Conservation (phyloP, 2,888 invertebrate genomes). For the Synergus gifuensis region DNA sequence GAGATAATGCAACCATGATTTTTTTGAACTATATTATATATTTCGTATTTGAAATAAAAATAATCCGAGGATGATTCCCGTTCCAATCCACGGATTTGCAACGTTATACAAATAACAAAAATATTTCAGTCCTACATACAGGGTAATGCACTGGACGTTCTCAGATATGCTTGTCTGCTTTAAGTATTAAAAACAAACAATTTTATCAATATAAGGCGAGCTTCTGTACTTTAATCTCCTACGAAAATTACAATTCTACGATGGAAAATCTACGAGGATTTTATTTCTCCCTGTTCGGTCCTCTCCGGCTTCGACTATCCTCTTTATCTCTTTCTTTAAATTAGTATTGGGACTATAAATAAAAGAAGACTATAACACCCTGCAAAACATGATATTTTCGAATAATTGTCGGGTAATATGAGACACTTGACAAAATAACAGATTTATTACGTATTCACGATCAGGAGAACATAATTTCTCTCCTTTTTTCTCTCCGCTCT, state of each 20-base stretch:
- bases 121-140: conserved; percentile 39
- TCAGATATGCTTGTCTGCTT: conserved; percentile 39
- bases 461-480: conserved; percentile 14
- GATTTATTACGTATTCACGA: conserved; percentile 26
- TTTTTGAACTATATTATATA: conserved; percentile 41
- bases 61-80: conserved; percentile 33
- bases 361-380: conserved; percentile 41
- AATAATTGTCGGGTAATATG: conserved; percentile 41
- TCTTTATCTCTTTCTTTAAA: background rate
- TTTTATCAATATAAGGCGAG: conserved; percentile 37
- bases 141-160: conserved; percentile 40
- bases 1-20: conserved; percentile 13
- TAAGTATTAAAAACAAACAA: conserved; percentile 39
- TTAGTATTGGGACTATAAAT: conserved; percentile 37
- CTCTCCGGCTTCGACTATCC: background rate
- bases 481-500: background rate
- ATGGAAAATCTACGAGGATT: conserved; percentile 28
- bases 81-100: conserved; percentile 68
- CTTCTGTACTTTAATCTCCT: conserved; percentile 34
- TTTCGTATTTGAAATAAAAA: conserved; percentile 33
- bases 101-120: conserved; percentile 71
- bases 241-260: conserved; percentile 37
- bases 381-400: conserved; percentile 41
- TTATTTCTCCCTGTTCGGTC: background rate
- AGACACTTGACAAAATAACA: conserved; percentile 38